Percentiles rank a stretch among this genome's conserved stretches.
phyloP scores from a whole-genome alignment of 1,140 invertebrate genomes.

The Trialeurodes vaporariorum region DNA sequence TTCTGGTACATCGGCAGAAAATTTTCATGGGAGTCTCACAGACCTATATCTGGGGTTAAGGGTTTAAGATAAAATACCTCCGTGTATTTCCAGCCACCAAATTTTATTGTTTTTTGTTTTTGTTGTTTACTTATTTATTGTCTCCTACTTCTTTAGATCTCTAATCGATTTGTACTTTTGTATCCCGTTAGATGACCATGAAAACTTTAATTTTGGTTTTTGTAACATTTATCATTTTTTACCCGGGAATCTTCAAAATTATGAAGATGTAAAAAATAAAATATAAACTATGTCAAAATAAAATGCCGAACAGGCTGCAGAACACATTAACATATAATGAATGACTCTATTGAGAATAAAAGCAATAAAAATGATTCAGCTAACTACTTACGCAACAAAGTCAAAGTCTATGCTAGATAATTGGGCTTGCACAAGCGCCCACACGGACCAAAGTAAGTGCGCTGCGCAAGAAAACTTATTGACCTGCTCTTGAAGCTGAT shows the following conservation, averaged over 20 bases:
- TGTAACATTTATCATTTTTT: neutral
- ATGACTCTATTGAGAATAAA: neutral
- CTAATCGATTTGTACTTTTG: no score
- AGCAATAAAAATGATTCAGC: no score
- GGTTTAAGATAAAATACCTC: no score
- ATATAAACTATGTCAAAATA: neutral
- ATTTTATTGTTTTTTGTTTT: no score
- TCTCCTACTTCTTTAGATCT: no score
- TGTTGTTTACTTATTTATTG: no score
- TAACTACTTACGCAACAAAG: slow-evolving; percentile 71
- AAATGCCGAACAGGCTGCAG: neutral
- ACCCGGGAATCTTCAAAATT: neutral
- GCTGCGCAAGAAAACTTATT: slow-evolving; percentile 66
- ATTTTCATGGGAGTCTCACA: no score
- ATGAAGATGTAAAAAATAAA: neutral
- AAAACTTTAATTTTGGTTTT: neutral
- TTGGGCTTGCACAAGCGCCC: slow-evolving; percentile 83
- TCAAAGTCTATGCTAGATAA: slow-evolving; percentile 90
- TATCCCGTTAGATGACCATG: no score
- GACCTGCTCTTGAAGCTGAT: slow-evolving; percentile 37
- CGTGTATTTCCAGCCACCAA: no score
- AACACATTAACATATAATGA: neutral
- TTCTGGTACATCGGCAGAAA: no score
- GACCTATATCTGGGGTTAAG: no score
- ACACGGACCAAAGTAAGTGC: slow-evolving; percentile 87